phyloP scores from a whole-genome alignment of 2,888 invertebrate species.

The Eustalomyia histrio region DNA sequence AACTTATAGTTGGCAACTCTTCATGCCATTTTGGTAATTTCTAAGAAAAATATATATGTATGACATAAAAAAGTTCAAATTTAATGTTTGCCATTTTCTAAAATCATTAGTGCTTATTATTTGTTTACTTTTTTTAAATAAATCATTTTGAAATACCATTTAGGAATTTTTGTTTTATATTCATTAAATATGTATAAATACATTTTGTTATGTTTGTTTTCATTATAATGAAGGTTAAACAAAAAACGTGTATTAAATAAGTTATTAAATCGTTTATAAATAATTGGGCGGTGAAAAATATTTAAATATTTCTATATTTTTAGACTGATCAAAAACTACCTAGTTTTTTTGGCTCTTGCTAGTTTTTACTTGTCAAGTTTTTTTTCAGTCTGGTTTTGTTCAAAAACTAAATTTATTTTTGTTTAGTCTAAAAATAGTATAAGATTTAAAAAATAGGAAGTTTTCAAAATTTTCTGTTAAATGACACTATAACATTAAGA shows the following conservation, averaged over 20 bases:
- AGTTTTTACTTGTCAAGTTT: too few relatives aligned
- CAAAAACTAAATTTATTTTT: too few relatives aligned
- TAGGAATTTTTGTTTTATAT: conserved; percentile 4
- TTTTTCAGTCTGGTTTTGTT: too few relatives aligned
- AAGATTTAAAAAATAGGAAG: not conserved
- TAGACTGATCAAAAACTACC: too few relatives aligned
- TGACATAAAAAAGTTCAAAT: not conserved
- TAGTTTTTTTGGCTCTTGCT: too few relatives aligned
- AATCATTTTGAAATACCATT: not conserved
- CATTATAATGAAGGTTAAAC: conserved; percentile 27
- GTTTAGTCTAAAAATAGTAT: too few relatives aligned
- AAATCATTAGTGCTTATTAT: not conserved
- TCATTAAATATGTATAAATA: not conserved
- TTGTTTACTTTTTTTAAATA: not conserved
- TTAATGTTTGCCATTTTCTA: not conserved
- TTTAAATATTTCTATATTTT: too few relatives aligned
- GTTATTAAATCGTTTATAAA: conserved; percentile 6
- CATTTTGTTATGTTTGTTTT: not conserved
- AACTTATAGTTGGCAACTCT: too few relatives aligned
- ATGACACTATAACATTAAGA: too few relatives aligned
- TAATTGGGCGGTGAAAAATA: not conserved
- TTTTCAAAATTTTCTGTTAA: not conserved
- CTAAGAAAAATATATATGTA: too few relatives aligned
- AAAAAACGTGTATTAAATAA: conserved; percentile 16
- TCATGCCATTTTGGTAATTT: too few relatives aligned